Evolutionary conservation across 2,888 invertebrate genomes (phyloP).

Genomic region (Andrena trimmerana): DNA sequence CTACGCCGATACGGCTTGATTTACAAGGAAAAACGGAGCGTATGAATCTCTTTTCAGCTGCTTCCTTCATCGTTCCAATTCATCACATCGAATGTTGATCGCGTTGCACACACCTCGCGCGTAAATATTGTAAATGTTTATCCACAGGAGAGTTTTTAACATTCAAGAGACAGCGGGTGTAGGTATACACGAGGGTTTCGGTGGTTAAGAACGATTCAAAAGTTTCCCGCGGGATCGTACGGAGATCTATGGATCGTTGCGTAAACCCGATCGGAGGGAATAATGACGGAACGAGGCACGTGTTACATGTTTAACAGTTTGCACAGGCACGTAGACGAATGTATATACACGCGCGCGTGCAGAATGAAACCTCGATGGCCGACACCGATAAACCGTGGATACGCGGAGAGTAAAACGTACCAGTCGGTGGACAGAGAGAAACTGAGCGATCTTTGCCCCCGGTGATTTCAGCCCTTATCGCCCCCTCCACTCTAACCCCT

Average conservation of each 20-base stretch:
- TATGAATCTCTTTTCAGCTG: not conserved
- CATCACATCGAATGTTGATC: not conserved
- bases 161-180: not conserved
- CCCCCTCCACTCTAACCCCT: constrained; percentile 70
- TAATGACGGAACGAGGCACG: not conserved
- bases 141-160: not conserved
- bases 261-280: not conserved
- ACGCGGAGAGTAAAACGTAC: constrained; percentile 65
- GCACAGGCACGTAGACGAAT: constrained; percentile 1
- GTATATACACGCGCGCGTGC: not conserved
- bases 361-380: constrained; percentile 20
- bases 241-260: not conserved
- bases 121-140: not conserved
- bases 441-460: constrained; percentile 82
- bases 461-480: constrained; percentile 82
- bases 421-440: constrained; percentile 76
- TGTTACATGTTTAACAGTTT: constrained; percentile 8
- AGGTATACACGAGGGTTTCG: not conserved
- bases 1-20: not conserved
- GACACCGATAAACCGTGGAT: constrained; percentile 29
- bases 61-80: not conserved
- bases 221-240: constrained; percentile 15
- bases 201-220: not conserved
- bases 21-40: not conserved
- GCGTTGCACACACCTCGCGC: not conserved